phyloP scores from a whole-genome alignment of 2,797 vertebrate genomes.

The Podargus strigoides region DNA sequence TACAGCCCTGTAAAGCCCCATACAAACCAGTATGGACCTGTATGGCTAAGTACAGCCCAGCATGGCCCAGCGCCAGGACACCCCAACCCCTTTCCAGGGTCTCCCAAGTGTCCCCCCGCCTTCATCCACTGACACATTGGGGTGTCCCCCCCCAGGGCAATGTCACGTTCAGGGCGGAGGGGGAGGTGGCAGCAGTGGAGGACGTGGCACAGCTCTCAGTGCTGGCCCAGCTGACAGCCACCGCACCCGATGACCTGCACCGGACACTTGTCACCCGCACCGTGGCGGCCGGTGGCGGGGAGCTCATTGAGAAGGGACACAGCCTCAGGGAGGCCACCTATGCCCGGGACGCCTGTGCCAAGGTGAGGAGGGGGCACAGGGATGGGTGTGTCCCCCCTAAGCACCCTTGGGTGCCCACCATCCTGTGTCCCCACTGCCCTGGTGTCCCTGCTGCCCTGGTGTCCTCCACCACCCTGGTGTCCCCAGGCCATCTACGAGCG shows the following conservation, averaged over 20 bases:
- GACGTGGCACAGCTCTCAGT: conserved; percentile 44
- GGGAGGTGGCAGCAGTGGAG: conserved; percentile 69
- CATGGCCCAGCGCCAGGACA: no score
- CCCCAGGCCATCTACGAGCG: conserved; percentile 88
- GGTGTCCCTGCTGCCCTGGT: no score
- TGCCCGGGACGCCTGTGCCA: conserved; percentile 86
- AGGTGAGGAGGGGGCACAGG: conserved; percentile 69
- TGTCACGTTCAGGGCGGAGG: conserved; percentile 71
- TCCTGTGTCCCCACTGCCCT: no score
- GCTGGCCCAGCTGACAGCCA: conserved; percentile 78
- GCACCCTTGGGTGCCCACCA: background rate
- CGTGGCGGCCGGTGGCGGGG: conserved; percentile 86
- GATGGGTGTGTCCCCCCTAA: no score
- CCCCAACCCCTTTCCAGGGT: no score
- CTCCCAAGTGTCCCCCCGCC: no score
- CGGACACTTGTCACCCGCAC: conserved; percentile 83
- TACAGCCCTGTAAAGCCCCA: no score
- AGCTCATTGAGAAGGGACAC: conserved; percentile 89
- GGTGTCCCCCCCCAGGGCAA: conserved; percentile 78
- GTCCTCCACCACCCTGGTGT: no score
- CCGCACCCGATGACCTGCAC: conserved; percentile 54
- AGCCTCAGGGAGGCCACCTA: conserved; percentile 81
- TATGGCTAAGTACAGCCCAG: no score
- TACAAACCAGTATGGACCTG: no score
- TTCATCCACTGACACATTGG: no score